Percentiles rank a stretch among this genome's conserved stretches.
Evolutionary conservation across 2,113 vertebrate species (phyloP).

Genomic region (Regulus satrapa): DNA sequence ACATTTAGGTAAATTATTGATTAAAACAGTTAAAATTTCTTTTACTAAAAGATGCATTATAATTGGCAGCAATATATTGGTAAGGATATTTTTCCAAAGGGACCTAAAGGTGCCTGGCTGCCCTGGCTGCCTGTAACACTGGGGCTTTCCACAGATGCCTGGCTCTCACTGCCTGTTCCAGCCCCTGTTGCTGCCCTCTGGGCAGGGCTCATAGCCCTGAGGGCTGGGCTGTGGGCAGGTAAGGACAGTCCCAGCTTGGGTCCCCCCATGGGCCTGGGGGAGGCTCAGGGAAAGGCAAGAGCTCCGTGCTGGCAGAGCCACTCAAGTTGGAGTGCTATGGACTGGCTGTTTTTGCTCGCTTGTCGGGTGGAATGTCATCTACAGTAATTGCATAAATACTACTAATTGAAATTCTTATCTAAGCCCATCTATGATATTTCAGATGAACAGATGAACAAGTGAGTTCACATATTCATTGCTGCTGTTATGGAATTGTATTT

Average conservation of each 20-base stretch:
- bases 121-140: rapidly evolving
- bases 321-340: not conserved
- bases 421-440: not conserved
- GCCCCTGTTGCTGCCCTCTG: not conserved
- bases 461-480: not conserved
- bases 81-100: not conserved
- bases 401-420: not conserved
- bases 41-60: not conserved
- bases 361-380: not conserved
- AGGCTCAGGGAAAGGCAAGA: not conserved
- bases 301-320: not conserved
- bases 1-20: not conserved
- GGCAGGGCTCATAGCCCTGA: rapidly evolving
- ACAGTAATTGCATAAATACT: not conserved
- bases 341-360: not conserved
- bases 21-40: not conserved
- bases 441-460: not conserved
- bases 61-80: not conserved
- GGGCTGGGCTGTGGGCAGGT: not conserved
- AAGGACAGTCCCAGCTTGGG: not conserved
- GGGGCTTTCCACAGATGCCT: rapidly evolving
- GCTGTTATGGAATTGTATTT: not conserved
- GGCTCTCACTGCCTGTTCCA: not conserved
- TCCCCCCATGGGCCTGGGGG: rapidly evolving
- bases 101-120: no score